These are phyloP conservation scores for Aegithalos caudatus DNA, from an alignment of 2,113 vertebrate genomes.

Conservation along the genomic window DNA sequence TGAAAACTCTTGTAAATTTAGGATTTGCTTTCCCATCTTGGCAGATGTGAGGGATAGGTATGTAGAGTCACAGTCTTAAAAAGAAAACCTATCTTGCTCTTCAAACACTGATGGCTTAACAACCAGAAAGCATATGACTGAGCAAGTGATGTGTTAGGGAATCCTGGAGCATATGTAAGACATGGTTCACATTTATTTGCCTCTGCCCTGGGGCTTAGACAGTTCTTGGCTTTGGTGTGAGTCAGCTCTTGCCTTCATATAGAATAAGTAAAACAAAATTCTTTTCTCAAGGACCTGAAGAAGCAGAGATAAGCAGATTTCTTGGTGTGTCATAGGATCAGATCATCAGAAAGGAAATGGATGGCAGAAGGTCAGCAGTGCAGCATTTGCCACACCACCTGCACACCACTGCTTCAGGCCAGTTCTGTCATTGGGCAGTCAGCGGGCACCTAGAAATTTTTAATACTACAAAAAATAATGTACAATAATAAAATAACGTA, in stretches of 20 bases:
- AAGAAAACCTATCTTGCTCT: background rate
- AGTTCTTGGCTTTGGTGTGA: background rate
- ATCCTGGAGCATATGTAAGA: background rate
- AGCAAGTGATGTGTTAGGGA: background rate
- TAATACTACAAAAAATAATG: background rate
- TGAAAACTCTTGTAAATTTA: background rate
- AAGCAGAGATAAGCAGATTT: background rate
- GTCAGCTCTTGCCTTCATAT: background rate
- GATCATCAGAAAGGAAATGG: background rate
- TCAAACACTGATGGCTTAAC: background rate
- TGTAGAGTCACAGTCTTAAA: background rate
- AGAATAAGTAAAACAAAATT: background rate
- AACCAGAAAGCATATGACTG: background rate
- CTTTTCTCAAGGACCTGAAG: background rate
- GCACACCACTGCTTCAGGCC: background rate
- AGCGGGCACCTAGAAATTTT: background rate
- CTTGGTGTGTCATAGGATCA: background rate
- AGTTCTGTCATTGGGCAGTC: fast-evolving
- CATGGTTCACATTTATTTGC: background rate
- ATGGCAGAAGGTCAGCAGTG: background rate
- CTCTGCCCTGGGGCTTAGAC: background rate
- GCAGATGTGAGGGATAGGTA: background rate
- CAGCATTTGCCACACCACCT: background rate
- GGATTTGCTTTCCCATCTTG: background rate
- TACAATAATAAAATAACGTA: too few relatives aligned